phyloP scores from a whole-genome alignment of 1,140 invertebrate genomes.

The Portunus trituberculatus region DNA sequence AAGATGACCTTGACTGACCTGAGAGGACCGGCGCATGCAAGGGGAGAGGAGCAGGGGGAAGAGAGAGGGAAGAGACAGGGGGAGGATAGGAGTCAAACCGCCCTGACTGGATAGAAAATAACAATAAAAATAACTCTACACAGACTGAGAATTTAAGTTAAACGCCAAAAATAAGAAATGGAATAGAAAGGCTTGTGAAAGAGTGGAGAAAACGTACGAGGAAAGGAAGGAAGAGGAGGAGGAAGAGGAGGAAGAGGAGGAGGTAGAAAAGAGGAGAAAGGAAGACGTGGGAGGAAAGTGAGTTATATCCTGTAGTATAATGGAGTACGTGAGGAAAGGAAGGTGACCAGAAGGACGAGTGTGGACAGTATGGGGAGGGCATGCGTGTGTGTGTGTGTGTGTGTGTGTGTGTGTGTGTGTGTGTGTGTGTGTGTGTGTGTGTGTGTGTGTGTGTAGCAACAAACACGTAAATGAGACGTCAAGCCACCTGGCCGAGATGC shows the following conservation, averaged over 20 bases:
- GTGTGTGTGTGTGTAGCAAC: neutral
- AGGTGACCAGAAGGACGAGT: neutral
- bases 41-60: neutral
- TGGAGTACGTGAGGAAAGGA: neutral
- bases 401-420: too few species aligned
- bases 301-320: too few species aligned
- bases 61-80: neutral
- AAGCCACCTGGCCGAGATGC: neutral
- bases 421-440: too few species aligned
- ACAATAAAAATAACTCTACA: neutral
- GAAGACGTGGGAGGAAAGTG: neutral
- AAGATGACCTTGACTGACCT: neutral
- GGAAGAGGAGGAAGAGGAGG: neutral
- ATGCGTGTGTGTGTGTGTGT: too few species aligned
- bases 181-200: neutral
- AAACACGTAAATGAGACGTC: constrained; percentile 3
- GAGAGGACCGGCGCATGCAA: neutral
- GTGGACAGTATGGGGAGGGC: too few species aligned
- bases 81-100: neutral
- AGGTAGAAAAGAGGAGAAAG: neutral
- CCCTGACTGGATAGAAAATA: neutral
- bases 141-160: neutral
- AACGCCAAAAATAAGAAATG: neutral
- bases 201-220: neutral
- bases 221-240: neutral